Evolutionary conservation across 64 coral and sea anemone species (phyloP), one percentile per base, ranked within the genome.

Genomic region (Stylophora pistillata): DNA sequence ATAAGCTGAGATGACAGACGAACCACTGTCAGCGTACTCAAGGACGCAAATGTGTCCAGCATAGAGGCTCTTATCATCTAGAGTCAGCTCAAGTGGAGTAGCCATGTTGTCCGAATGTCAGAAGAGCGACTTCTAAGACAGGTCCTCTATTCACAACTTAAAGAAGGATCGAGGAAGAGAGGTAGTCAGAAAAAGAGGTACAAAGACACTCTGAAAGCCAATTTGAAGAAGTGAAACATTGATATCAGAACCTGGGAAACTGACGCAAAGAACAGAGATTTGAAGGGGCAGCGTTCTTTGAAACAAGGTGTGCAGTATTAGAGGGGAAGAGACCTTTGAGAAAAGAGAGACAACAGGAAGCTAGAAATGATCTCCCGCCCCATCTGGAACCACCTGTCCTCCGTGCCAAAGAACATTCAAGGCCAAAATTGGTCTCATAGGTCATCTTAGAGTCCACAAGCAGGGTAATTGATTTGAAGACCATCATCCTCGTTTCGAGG

Each of bases 201-300:
- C n/a, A n/a, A n/a, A n/a, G n/a, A n/a, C n/a, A n/a, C n/a, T n/a
- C n/a, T n/a, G n/a, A n/a, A n/a, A n/a, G n/a, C n/a, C n/a, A n/a
- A n/a, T n/a, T n/a, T n/a, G n/a, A n/a, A n/a, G n/a, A n/a, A n/a
- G n/a, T n/a, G 54, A 31, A n/a, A n/a, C n/a, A n/a, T n/a, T n/a
- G n/a, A n/a, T n/a, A n/a, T n/a, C n/a, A n/a, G n/a, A n/a, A n/a
- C 79, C 11, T 58, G 32, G 79, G 89, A 91, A 79, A 55, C 15
- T 1, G 53, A 70, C 53, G 56, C 89, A 85, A 76, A 54, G 1
- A 53, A 74, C 56, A 92, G 85, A 29, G 66, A 41, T 72, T 63
- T 65, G 73, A 14, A 65, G 62, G 72, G 60, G n/a, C n/a, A n/a
- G n/a, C n/a, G n/a, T n/a, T n/a, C n/a, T n/a, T n/a, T n/a, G n/a